phyloP scores from a whole-genome alignment of 2,797 vertebrate species.

The Dipus sagitta region DNA sequence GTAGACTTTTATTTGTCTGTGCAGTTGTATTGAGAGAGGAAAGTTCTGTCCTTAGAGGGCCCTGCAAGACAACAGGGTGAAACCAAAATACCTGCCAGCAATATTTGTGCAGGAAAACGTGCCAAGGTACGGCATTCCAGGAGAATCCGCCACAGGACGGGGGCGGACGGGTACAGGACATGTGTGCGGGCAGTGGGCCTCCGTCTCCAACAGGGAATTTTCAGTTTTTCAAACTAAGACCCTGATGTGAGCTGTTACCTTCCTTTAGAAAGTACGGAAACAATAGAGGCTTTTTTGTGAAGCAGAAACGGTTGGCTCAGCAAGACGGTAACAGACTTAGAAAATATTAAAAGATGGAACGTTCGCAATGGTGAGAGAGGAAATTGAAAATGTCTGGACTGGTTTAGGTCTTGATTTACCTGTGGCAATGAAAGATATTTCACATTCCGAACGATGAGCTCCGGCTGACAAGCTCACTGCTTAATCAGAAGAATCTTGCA shows the following conservation, averaged over 20 bases:
- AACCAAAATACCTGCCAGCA: background rate
- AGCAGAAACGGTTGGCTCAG: conserved; percentile 44
- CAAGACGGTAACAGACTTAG: background rate
- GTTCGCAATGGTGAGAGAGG: background rate
- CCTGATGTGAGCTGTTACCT: background rate
- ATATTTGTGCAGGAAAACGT: background rate
- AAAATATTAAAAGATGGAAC: conserved; percentile 19
- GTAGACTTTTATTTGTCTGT: background rate
- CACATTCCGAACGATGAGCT: conserved; percentile 73
- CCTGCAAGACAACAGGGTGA: background rate
- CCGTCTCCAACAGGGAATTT: background rate
- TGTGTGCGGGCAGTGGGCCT: background rate
- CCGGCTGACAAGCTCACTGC: conserved; percentile 77
- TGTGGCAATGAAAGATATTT: conserved; percentile 80
- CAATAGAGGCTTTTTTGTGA: background rate
- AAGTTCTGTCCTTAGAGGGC: background rate
- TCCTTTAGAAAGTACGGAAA: conserved; percentile 54
- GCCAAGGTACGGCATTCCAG: background rate
- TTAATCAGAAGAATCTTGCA: conserved; percentile 82
- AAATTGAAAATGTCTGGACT: conserved; percentile 54
- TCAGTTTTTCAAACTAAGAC: conserved; percentile 65
- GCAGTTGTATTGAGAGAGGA: background rate
- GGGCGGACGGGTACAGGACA: background rate
- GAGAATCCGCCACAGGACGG: background rate
- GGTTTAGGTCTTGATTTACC: conserved; percentile 63